Base-by-base conservation (phyloP, 2,888 invertebrate genomes). In the Nephrotoma appendiculata region DNA sequence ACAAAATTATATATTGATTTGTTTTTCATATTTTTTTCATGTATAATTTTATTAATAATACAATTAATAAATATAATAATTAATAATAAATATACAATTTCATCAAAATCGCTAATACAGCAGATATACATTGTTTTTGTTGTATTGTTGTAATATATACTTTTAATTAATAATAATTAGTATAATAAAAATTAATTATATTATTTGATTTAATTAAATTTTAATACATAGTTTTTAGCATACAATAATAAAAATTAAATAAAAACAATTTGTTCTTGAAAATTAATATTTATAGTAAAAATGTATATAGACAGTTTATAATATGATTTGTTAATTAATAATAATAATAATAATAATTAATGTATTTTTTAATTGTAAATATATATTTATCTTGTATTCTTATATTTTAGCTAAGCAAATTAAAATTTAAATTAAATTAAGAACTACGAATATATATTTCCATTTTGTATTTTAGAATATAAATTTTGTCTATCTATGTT, bases 341-440 rank as follows among this genome's bases (percentile, higher is more conserved):
- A 83, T 83, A 83, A 41, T 83, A 41, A 83, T 83, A 83, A 31
- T 83, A 83, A 12, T 41, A 41, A 42, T 42, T 43, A 42, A 31
- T 31, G 31, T 31, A 31, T 31, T 31, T 31, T 84, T 15, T 84
- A 84, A 84, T 15, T 42, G 42, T 41, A 42, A 41, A 41, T 84
- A 42, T 84, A n/a, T 42, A 31, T 31, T 31, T 31, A 31, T 41
- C 15, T 12, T 84, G 6, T 15, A 84, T 12, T 41, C 15, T 84
- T 84, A 84, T 84, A 84, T n/a, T 42, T 84, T 84, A 42, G 84
- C 84, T 84, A 84, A 84, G 84, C 84, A 84, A 84, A 84, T 7
- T 84, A 84, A 83, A 83, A 84, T 84, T 12, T 84, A 42, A 43
- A 84, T 42, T 84, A 84, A 42, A 84, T 31, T 31, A 84, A 84